These are phyloP conservation scores for Enteromius mattozi DNA, from an alignment of 2,797 vertebrate species.

Conservation along the genomic window DNA sequence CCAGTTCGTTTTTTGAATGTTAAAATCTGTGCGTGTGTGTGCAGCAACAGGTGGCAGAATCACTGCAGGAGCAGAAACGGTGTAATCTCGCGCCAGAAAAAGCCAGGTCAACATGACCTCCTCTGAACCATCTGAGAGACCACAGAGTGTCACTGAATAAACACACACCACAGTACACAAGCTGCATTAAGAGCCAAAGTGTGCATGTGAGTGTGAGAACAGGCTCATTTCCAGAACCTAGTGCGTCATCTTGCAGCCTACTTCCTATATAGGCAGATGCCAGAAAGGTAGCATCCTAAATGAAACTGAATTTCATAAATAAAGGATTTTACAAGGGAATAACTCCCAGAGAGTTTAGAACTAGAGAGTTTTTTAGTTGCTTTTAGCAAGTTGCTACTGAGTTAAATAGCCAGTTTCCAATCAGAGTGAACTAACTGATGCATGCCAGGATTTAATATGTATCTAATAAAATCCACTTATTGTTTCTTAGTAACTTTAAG, in stretches of 20 bases:
- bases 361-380: not conserved
- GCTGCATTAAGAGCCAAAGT: not conserved
- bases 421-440: not conserved
- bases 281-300: not conserved
- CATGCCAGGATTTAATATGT: not conserved
- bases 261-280: not conserved
- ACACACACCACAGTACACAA: constrained; percentile 5
- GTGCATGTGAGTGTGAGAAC: not conserved
- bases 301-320: not conserved
- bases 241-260: not conserved
- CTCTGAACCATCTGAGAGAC: constrained; percentile 21
- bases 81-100: constrained; percentile 17
- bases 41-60: constrained; percentile 36
- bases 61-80: constrained; percentile 22
- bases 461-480: not conserved
- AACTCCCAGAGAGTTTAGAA: not conserved
- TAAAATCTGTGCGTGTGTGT: not conserved
- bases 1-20: constrained; percentile 63
- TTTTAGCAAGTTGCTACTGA: not conserved
- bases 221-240: not conserved
- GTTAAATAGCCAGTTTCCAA: not conserved
- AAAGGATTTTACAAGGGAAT: not conserved
- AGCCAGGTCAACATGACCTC: constrained; percentile 17
- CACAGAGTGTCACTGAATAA: constrained; percentile 7
- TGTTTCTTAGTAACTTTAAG: not conserved